phyloP scores from a whole-genome alignment of 2,888 invertebrate genomes.

The Calephelis perditalis region DNA sequence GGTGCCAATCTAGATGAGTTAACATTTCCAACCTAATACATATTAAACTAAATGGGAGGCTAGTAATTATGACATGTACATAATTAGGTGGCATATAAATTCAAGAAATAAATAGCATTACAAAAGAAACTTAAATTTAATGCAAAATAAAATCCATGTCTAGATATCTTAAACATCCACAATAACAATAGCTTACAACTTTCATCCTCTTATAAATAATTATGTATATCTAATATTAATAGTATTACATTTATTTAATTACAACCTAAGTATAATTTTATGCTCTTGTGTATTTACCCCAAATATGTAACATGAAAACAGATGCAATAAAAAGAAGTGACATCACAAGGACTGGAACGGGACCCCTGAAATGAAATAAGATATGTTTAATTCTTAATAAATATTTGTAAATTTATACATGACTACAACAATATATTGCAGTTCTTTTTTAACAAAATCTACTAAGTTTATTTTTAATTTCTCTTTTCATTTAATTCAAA shows the following conservation, averaged over 20 bases:
- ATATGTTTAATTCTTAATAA: conserved; percentile 18
- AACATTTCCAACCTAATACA: too few relatives aligned
- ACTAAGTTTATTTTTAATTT: too few relatives aligned
- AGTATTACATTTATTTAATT: conserved; percentile 13
- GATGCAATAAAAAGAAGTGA: conserved; percentile 99
- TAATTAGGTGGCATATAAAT: not conserved
- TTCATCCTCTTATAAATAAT: conserved; percentile 26
- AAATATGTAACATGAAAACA: conserved; percentile 99
- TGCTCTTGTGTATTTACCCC: conserved; percentile 98
- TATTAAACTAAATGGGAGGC: too few relatives aligned
- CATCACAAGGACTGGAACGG: conserved; percentile 99
- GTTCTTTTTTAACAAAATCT: too few relatives aligned
- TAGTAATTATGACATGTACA: too few relatives aligned
- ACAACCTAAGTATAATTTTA: conserved; percentile 34
- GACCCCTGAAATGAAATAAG: conserved; percentile 86
- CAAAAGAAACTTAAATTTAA: conserved; percentile 19
- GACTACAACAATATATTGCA: too few relatives aligned
- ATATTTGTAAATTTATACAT: not conserved
- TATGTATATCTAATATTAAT: conserved; percentile 4
- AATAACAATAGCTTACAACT: conserved; percentile 26
- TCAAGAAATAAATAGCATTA: conserved; percentile 16
- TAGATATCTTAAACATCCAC: conserved; percentile 16
- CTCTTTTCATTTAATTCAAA: too few relatives aligned
- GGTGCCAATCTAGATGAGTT: too few relatives aligned
- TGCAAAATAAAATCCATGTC: conserved; percentile 14